Percentiles rank a stretch among this genome's conserved stretches.
These are phyloP conservation scores for Callinectes sapidus DNA, from an alignment of 2,888 invertebrate genomes.

Conservation along the genomic window DNA sequence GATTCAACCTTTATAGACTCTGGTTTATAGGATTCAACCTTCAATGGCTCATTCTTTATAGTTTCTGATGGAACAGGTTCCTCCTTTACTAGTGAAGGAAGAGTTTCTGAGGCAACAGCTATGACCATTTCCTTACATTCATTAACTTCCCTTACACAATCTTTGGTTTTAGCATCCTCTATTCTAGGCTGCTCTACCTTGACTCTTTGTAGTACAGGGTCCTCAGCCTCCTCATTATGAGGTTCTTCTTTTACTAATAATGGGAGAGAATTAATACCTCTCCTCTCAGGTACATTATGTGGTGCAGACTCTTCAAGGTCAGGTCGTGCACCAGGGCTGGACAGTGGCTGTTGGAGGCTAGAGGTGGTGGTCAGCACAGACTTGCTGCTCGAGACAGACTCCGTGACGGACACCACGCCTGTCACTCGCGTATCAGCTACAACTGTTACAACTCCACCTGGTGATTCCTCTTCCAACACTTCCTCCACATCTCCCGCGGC, in stretches of 20 bases:
- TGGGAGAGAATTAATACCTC: conserved; percentile 63
- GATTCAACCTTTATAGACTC: conserved; percentile 59
- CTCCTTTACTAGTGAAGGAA: conserved; percentile 3
- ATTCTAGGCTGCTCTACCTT: conserved; percentile 55
- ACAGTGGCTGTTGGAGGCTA: conserved; percentile 57
- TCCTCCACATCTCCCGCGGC: conserved; percentile 50
- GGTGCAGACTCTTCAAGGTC: conserved; percentile 50
- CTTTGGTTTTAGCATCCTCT: conserved; percentile 64
- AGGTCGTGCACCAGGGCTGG: conserved; percentile 57
- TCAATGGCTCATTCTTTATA: conserved; percentile 52
- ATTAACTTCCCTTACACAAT: conserved; percentile 54
- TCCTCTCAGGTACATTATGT: conserved; percentile 67
- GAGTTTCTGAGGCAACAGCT: neutral
- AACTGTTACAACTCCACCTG: conserved; percentile 65
- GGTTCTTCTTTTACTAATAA: conserved; percentile 65
- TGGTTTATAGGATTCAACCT: conserved; percentile 53
- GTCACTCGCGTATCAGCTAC: conserved; percentile 69
- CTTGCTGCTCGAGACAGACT: conserved; percentile 64
- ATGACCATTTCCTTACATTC: conserved; percentile 56
- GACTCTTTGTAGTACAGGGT: conserved; percentile 54
- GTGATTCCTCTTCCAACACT: conserved; percentile 36
- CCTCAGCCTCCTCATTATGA: conserved; percentile 49
- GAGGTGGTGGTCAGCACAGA: conserved; percentile 67
- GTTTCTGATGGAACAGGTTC: conserved; percentile 45
- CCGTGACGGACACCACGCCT: conserved; percentile 69